phyloP scores from a whole-genome alignment of 2,113 vertebrate genomes.

The Gymnobelideus leadbeateri region DNA sequence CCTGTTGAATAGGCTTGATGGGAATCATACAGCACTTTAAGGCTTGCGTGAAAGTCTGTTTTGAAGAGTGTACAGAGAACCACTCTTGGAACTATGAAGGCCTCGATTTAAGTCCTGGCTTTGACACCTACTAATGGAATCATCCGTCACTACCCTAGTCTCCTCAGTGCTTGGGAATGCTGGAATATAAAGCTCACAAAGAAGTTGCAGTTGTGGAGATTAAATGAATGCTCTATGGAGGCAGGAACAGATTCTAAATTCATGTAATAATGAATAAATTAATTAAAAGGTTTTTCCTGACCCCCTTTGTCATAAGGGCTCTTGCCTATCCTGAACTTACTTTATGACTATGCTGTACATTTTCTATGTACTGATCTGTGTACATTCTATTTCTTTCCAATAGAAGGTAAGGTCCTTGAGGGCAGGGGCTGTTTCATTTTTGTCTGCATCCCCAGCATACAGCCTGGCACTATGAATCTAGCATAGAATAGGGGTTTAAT shows the following conservation, averaged over 20 bases:
- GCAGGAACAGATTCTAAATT: not conserved
- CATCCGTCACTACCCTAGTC: too few relatives aligned
- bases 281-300: not conserved
- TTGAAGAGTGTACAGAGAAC: too few relatives aligned
- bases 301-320: not conserved
- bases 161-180: too few relatives aligned
- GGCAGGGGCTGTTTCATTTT: not conserved
- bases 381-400: not conserved
- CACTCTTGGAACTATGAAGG: too few relatives aligned
- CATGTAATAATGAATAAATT: not conserved
- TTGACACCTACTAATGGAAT: too few relatives aligned
- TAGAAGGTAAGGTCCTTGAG: slow-evolving; percentile 1
- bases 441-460: not conserved
- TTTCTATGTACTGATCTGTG: not conserved
- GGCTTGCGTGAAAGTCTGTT: too few relatives aligned
- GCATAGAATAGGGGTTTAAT: not conserved
- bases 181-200: too few relatives aligned
- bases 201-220: not conserved
- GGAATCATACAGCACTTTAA: too few relatives aligned
- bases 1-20: not conserved
- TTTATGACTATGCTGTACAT: not conserved
- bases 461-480: not conserved
- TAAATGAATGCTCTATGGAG: not conserved
- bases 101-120: too few relatives aligned
- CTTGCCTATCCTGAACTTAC: not conserved